Conservation (phyloP, 2,888 invertebrate species). For the Epistrophella euchroma region DNA sequence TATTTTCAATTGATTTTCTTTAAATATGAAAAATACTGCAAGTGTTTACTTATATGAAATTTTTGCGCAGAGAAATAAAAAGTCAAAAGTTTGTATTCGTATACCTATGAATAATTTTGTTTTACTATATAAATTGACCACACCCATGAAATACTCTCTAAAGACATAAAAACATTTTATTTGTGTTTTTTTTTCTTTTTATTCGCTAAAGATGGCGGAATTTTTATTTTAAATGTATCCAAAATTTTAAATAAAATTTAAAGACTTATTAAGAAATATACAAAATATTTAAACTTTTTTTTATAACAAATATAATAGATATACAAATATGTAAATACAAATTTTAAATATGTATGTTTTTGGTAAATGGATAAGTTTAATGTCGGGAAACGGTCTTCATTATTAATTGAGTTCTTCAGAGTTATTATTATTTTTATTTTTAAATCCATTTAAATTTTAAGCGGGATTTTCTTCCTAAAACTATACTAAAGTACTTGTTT, state of each 20-base stretch:
- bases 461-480: no score
- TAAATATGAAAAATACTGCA: background rate
- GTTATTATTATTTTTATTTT: no score
- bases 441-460: no score
- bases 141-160: slow-evolving; percentile 21
- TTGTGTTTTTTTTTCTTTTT: background rate
- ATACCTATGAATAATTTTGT: background rate
- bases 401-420: no score
- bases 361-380: no score
- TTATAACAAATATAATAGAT: no score
- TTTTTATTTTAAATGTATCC: background rate
- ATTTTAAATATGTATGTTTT: no score
- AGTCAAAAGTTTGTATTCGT: background rate
- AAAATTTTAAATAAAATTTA: background rate
- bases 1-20: background rate
- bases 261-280: background rate
- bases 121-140: background rate
- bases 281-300: background rate
- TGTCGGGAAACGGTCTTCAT: no score
- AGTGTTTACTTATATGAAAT: background rate
- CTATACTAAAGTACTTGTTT: no score
- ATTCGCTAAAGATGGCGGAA: background rate
- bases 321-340: no score
- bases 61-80: background rate
- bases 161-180: slow-evolving; percentile 1